Conservation (phyloP, 2,888 invertebrate species). For the Agapetus fuscipes region DNA sequence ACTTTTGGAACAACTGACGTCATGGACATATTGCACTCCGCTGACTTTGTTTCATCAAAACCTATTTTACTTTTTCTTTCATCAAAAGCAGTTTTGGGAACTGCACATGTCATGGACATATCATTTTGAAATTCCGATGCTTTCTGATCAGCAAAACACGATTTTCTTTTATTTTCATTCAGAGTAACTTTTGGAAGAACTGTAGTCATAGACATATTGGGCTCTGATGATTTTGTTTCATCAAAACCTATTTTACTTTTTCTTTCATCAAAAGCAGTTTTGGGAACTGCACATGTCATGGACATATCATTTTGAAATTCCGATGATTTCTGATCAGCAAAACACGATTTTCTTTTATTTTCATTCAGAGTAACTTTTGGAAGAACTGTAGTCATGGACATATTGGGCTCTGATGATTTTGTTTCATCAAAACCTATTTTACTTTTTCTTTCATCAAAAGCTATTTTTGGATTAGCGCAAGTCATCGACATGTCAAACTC, state of each 20-base stretch:
- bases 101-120: no score
- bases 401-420: neutral
- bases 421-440: no score
- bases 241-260: neutral
- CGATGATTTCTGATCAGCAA: slow-evolving; percentile 4
- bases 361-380: neutral
- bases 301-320: slow-evolving; percentile 14
- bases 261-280: neutral
- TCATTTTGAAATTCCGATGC: no score
- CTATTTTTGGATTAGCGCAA: neutral
- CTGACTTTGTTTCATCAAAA: no score
- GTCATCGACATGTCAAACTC: slow-evolving; percentile 1
- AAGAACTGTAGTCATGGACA: neutral
- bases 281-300: slow-evolving; percentile 4
- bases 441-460: no score
- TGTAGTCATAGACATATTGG: neutral
- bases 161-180: neutral
- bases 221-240: neutral
- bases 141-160: neutral
- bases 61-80: no score
- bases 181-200: neutral
- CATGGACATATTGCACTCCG: no score
- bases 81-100: no score
- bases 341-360: slow-evolving; percentile 4
- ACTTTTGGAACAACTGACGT: no score